Evolutionary conservation across 2,113 vertebrate genomes (phyloP).

Genomic region (Scartelaos histophorus): DNA sequence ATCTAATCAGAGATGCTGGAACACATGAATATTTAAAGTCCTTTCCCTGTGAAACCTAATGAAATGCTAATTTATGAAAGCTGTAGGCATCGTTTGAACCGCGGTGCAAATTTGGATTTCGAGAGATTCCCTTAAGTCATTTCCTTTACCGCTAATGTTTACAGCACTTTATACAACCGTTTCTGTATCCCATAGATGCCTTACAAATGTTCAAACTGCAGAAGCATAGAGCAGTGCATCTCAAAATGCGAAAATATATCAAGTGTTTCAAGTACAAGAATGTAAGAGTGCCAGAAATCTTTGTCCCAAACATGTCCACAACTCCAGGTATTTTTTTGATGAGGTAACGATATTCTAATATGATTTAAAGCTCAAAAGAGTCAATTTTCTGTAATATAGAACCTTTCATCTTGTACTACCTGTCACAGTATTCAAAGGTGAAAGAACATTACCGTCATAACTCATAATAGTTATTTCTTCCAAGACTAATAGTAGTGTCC

Average conservation of each 20-base stretch:
- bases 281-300: no score
- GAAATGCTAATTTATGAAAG: constrained; percentile 6
- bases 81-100: constrained; percentile 1
- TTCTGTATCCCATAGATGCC: not conserved
- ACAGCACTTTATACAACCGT: not conserved
- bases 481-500: not conserved
- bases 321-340: no score
- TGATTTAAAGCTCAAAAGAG: no score
- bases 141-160: not conserved
- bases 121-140: constrained; percentile 7
- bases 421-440: not conserved
- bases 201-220: not conserved
- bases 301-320: no score
- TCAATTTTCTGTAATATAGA: no score
- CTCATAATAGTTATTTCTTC: not conserved
- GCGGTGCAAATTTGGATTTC: constrained; percentile 3
- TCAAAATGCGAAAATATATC: not conserved
- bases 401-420: no score
- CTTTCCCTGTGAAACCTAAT: not conserved
- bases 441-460: no score
- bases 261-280: no score
- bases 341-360: no score
- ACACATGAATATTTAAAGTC: constrained; percentile 7
- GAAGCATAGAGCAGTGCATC: not conserved
- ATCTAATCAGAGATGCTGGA: not conserved